Conservation (phyloP, 1,140 invertebrate genomes). For the Diabrotica virgifera region DNA sequence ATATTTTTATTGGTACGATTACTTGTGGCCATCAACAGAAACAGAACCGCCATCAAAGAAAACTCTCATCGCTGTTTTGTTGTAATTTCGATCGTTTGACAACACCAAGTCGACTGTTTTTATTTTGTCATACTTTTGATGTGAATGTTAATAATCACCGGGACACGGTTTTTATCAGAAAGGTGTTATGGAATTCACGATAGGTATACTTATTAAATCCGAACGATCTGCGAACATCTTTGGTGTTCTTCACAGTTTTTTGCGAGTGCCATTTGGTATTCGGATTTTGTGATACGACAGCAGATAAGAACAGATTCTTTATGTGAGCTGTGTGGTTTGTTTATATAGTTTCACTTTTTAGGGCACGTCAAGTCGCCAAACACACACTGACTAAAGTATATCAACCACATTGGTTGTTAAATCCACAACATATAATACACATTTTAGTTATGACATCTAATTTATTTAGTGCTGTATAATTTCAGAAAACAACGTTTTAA, state of each 20-base stretch:
- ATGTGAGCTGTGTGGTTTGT: too few relatives aligned
- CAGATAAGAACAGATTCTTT: too few relatives aligned
- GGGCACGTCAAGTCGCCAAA: too few relatives aligned
- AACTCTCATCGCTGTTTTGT: conserved; percentile 5
- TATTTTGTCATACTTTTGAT: conserved; percentile 29
- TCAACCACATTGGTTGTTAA: too few relatives aligned
- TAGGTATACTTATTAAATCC: conserved; percentile 1
- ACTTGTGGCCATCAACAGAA: conserved; percentile 8
- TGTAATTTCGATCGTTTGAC: conserved; percentile 10
- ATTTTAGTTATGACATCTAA: too few relatives aligned
- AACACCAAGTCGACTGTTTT: conserved; percentile 21
- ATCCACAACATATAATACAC: too few relatives aligned
- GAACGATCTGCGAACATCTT: background rate
- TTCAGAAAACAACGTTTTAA: too few relatives aligned
- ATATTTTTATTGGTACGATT: conserved; percentile 36
- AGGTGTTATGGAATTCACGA: conserved; percentile 25
- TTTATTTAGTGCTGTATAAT: too few relatives aligned
- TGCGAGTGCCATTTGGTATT: background rate
- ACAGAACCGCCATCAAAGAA: conserved; percentile 6
- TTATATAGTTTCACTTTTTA: too few relatives aligned
- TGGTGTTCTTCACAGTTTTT: conserved; percentile 2
- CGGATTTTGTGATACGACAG: background rate
- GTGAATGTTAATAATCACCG: conserved; percentile 25
- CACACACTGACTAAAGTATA: too few relatives aligned
- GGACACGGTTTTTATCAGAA: conserved; percentile 15